These are phyloP conservation scores for Chelonoidis abingdonii DNA, from an alignment of 2,113 vertebrate genomes.

Conservation along the genomic window DNA sequence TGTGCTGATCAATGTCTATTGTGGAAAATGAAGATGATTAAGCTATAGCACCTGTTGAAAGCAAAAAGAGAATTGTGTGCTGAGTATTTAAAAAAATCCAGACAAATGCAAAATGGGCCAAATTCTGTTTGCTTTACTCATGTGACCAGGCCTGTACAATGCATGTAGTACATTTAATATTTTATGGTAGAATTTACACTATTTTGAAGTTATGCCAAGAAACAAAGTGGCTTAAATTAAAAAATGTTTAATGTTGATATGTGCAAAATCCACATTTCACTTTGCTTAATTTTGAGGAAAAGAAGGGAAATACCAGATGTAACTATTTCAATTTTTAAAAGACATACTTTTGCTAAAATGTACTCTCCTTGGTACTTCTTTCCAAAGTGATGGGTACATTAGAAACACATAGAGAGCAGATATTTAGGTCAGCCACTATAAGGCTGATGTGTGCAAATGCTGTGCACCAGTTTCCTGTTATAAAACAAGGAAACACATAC, in stretches of 20 bases:
- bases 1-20: not conserved
- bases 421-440: not conserved
- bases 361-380: not conserved
- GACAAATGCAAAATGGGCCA: fast-evolving
- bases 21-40: not conserved
- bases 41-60: not conserved
- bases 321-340: not conserved
- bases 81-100: not conserved
- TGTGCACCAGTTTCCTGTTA: not conserved
- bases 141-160: not conserved
- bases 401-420: not conserved
- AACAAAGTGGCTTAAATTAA: not conserved
- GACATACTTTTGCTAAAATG: not conserved
- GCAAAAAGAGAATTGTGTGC: not conserved
- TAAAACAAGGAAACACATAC: not conserved
- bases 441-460: not conserved
- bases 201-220: not conserved
- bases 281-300: not conserved
- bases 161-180: not conserved
- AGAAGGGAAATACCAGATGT: not conserved
- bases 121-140: not conserved
- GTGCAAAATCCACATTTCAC: not conserved
- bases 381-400: not conserved
- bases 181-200: not conserved
- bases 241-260: not conserved